Base-by-base conservation (phyloP, 53 echinoderm and acorn worm genomes). In the Actinopyga echinites region DNA sequence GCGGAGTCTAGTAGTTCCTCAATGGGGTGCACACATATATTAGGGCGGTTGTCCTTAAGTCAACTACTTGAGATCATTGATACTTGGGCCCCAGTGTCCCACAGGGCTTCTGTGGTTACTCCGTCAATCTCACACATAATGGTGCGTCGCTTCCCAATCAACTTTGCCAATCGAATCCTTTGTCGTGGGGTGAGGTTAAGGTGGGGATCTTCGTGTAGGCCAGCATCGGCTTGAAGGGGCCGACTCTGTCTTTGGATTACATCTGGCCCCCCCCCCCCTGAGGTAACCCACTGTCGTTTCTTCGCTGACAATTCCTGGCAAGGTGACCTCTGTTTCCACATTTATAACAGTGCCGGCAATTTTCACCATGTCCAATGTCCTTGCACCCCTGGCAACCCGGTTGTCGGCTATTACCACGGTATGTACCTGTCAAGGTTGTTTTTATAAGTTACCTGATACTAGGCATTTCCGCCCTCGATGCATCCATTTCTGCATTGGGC, bases 61-160 rank as follows among this genome's bases (percentile, higher is more conserved):
- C 89, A 92, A 31, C 71, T n/a, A n/a, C 56, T 64, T 40, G 86
- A 84, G 10, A 89, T 55, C 49, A 92, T 33, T 31, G 87, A 91
- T 2, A 91, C 81, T 64, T 91, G 84, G 30, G 91, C 78, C 28
- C 84, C 85, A 31, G 91, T 88, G 59, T 91, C 91, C 88, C 91
- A 91, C 4, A 91, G 67, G 1, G 92, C 92, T 54, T 29, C 36
- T 0, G 80, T 79, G 45, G 29, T 15, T 53, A 60, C 21, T 26
- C 79, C 82, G 33, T 92, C 53, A 8, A 92, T 61, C 15, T 52
- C 52, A 23, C 83, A 89, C 5, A 69, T 17, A 53, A 92, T 80
- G 64, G 85, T 64, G 35, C 89, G 89, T 42, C 83, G 77, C 32
- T 63, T 86, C 42, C 92, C 86, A 8, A 92, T 54, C 24, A 92